phyloP scores from a whole-genome alignment of 2,113 vertebrate genomes.

The Hipposideros armiger region DNA sequence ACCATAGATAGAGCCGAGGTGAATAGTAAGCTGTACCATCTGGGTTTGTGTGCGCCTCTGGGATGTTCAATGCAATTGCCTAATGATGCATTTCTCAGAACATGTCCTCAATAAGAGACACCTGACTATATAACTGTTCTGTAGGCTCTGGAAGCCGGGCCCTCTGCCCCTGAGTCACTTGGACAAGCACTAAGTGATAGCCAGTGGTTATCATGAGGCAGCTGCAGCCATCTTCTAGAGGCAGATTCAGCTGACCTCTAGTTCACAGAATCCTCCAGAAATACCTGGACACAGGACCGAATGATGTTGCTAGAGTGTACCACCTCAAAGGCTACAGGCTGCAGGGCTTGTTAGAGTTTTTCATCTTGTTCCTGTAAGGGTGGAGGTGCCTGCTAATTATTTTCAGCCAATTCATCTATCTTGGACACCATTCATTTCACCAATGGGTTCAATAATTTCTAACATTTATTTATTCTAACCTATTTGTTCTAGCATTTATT shows the following conservation, averaged over 20 bases:
- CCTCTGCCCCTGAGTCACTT: not conserved
- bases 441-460: not conserved
- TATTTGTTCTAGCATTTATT: not conserved
- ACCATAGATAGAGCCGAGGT: not conserved
- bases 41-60: not conserved
- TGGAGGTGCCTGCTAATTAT: not conserved
- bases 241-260: not conserved
- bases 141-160: rapidly evolving
- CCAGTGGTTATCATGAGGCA: not conserved
- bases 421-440: not conserved
- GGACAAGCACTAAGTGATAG: not conserved
- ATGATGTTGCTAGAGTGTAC: not conserved
- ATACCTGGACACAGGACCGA: not conserved
- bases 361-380: not conserved
- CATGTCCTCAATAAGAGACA: not conserved
- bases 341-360: not conserved
- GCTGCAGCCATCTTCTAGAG: not conserved
- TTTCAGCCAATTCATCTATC: not conserved
- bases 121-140: rapidly evolving
- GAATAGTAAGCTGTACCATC: not conserved
- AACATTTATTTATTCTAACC: not conserved
- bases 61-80: not conserved
- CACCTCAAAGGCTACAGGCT: not conserved
- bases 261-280: not conserved
- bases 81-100: not conserved